Evolutionary conservation across 2,797 vertebrate genomes (phyloP).

Genomic region (Halcyon leucocephala): DNA sequence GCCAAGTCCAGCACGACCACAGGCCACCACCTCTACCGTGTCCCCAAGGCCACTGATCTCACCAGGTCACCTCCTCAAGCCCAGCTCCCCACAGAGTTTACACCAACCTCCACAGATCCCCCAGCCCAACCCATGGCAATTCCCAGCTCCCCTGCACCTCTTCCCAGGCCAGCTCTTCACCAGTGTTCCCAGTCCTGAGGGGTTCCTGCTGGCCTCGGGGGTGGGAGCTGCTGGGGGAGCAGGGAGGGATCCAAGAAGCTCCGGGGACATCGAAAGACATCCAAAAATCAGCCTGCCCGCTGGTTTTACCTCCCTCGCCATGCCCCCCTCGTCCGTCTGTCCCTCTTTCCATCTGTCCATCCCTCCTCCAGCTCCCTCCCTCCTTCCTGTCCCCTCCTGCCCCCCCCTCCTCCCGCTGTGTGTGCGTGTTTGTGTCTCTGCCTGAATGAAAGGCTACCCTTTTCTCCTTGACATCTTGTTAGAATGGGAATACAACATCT

Average conservation of each 20-base stretch:
- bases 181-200: neutral
- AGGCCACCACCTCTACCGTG: rapidly evolving
- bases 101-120: neutral
- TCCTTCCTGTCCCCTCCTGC: conserved; percentile 14
- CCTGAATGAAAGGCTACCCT: conserved; percentile 80
- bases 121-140: neutral
- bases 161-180: no score
- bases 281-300: rapidly evolving
- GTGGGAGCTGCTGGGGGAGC: neutral
- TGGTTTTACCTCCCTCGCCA: neutral
- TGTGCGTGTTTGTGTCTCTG: neutral
- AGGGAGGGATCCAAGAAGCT: neutral
- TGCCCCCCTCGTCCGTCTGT: neutral
- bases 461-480: conserved; percentile 79
- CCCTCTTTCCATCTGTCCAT: neutral
- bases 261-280: neutral
- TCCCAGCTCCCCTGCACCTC: neutral
- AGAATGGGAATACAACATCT: conserved; percentile 78
- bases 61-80: neutral
- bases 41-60: neutral
- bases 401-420: neutral
- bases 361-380: neutral
- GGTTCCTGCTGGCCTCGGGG: neutral
- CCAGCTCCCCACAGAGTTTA: neutral
- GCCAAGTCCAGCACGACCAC: rapidly evolving